Conservation (phyloP, 2,888 invertebrate species). For the Capitulum mitella region DNA sequence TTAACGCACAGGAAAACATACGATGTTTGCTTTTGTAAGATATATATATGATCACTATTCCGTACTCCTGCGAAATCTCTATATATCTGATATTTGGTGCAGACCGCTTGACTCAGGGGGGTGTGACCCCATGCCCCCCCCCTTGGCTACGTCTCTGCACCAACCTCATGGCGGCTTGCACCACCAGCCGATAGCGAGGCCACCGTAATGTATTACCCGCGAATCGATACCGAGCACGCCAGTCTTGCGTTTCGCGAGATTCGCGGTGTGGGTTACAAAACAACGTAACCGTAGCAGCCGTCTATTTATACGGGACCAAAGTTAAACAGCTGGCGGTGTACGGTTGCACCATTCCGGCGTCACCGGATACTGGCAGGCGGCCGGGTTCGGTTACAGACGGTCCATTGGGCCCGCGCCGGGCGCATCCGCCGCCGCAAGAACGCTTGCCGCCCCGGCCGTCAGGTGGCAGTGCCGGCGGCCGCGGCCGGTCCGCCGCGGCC, state of each 20-base stretch:
- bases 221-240: neutral
- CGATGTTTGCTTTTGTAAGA: too few species aligned
- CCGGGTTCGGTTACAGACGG: neutral
- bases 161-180: too few species aligned
- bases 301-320: constrained; percentile 14
- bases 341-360: constrained; percentile 7
- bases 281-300: constrained; percentile 19
- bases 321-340: constrained; percentile 14
- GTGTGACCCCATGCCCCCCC: too few species aligned
- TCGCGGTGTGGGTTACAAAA: constrained; percentile 15
- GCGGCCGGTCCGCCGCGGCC: too few species aligned
- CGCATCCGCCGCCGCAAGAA: neutral
- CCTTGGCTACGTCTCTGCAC: too few species aligned
- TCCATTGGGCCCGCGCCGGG: neutral
- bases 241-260: constrained; percentile 17
- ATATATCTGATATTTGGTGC: too few species aligned
- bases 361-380: neutral
- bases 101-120: too few species aligned
- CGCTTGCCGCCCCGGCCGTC: neutral
- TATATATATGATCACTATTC: too few species aligned
- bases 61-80: too few species aligned
- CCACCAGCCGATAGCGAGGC: too few species aligned
- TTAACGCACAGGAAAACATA: too few species aligned
- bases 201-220: neutral
- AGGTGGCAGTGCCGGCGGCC: neutral